Evolutionary conservation across 2,888 invertebrate species (phyloP).

Genomic region (Copidosoma aretas): DNA sequence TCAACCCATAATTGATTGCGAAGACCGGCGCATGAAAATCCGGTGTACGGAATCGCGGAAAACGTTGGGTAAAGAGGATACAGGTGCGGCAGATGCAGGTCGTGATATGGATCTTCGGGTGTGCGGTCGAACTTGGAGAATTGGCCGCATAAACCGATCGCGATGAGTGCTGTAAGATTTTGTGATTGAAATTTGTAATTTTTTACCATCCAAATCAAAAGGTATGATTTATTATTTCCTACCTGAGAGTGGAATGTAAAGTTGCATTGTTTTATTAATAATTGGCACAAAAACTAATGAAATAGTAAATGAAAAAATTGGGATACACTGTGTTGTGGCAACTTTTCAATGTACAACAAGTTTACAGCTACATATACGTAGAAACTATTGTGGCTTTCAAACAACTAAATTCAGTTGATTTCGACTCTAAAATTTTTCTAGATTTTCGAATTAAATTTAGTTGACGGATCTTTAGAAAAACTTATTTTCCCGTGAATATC

Average conservation of each 20-base stretch:
- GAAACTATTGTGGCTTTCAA: too few species aligned
- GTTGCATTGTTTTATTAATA: background rate
- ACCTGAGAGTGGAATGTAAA: background rate
- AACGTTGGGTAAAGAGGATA: constrained; percentile 67
- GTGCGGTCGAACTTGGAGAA: constrained; percentile 50
- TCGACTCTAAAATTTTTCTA: too few species aligned
- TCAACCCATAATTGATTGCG: constrained; percentile 65
- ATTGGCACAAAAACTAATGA: background rate
- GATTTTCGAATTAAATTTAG: too few species aligned
- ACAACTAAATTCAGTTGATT: too few species aligned
- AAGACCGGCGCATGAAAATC: constrained; percentile 63
- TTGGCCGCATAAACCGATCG: constrained; percentile 39
- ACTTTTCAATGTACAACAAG: too few species aligned
- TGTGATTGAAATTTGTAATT: background rate
- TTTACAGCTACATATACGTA: too few species aligned
- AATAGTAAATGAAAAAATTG: too few species aligned
- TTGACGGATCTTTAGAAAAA: too few species aligned
- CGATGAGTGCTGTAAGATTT: background rate
- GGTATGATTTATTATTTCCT: background rate
- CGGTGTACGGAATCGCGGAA: constrained; percentile 60
- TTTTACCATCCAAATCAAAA: too few species aligned
- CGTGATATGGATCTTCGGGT: constrained; percentile 67
- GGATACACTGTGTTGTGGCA: too few species aligned
- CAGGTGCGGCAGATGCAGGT: constrained; percentile 66
- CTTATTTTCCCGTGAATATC: too few species aligned